A percentile compares a stretch with the other conserved stretches of the same genome.
Conservation (phyloP, 2,888 invertebrate genomes). For the Pollenia labialis region DNA sequence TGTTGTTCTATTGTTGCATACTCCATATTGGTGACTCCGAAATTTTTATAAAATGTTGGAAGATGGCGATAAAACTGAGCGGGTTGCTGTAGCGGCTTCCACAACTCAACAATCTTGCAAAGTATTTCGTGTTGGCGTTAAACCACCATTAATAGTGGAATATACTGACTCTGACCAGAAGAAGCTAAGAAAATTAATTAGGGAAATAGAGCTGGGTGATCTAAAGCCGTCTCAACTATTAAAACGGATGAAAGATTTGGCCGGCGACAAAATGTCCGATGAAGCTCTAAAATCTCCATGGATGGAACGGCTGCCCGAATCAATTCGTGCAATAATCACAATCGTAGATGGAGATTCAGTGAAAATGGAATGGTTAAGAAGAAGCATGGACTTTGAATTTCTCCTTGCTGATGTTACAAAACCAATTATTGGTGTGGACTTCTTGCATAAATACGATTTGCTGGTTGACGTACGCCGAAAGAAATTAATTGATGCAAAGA, state of each 20-base stretch:
- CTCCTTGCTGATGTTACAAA: conserved; percentile 32
- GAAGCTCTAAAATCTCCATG: conserved; percentile 50
- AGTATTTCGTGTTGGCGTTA: too few relatives aligned
- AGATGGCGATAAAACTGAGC: too few relatives aligned
- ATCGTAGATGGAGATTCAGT: conserved; percentile 30
- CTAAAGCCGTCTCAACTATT: conserved; percentile 47
- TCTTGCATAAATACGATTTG: conserved; percentile 34
- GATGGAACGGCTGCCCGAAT: conserved; percentile 44
- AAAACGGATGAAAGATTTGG: conserved; percentile 45
- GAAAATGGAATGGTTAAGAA: conserved; percentile 33
- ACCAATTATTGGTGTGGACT: conserved; percentile 47
- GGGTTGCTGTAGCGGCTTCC: too few relatives aligned
- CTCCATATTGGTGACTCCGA: conserved; percentile 23
- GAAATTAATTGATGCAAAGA: conserved; percentile 40
- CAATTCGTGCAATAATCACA: conserved; percentile 25
- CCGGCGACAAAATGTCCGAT: conserved; percentile 33
- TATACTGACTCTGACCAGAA: conserved; percentile 48
- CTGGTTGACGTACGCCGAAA: conserved; percentile 44
- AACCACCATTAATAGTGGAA: conserved; percentile 31
- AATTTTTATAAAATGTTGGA: too few relatives aligned
- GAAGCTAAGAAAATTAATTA: conserved; percentile 34
- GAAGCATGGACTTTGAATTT: conserved; percentile 10
- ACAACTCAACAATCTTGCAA: too few relatives aligned
- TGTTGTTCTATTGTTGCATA: too few relatives aligned
- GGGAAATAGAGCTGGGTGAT: conserved; percentile 54